These are phyloP conservation scores for Lomographa bimaculata DNA, from an alignment of 2,888 invertebrate genomes.

Conservation along the genomic window DNA sequence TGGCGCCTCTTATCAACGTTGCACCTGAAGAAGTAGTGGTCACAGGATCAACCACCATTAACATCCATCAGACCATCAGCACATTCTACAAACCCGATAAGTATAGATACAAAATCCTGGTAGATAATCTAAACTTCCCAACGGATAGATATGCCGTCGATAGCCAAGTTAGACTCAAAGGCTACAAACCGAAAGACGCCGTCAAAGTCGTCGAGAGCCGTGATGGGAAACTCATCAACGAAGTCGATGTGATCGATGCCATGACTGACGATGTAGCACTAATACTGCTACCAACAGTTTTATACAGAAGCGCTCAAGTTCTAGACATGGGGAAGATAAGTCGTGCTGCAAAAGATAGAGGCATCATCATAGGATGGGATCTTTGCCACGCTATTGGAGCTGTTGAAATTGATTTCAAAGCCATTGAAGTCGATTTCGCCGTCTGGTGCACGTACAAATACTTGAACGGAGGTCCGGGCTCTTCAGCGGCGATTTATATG, in stretches of 20 bases:
- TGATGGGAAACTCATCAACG: constrained; percentile 50
- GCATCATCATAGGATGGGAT: constrained; percentile 69
- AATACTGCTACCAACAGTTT: constrained; percentile 57
- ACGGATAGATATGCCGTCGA: constrained; percentile 71
- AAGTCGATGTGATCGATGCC: constrained; percentile 60
- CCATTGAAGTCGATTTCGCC: constrained; percentile 66
- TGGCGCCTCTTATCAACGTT: constrained; percentile 63
- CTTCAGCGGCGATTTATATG: constrained; percentile 58
- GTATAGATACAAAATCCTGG: constrained; percentile 61
- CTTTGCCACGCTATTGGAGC: constrained; percentile 64
- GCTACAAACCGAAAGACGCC: constrained; percentile 57
- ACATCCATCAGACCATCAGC: constrained; percentile 64
- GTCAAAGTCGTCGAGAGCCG: constrained; percentile 61
- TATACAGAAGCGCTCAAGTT: constrained; percentile 64
- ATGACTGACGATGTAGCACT: constrained; percentile 68
- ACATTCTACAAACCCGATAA: constrained; percentile 66
- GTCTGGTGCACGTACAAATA: constrained; percentile 76
- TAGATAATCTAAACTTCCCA: constrained; percentile 68
- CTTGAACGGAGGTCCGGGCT: constrained; percentile 69
- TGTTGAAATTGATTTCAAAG: constrained; percentile 58
- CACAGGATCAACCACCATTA: constrained; percentile 55
- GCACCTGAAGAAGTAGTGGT: constrained; percentile 59
- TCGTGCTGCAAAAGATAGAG: constrained; percentile 53
- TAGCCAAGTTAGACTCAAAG: constrained; percentile 63
- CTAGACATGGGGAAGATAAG: constrained; percentile 63